These are phyloP conservation scores for Tragelaphus buxtoni DNA, from an alignment of 2,113 vertebrate genomes.

Conservation along the genomic window DNA sequence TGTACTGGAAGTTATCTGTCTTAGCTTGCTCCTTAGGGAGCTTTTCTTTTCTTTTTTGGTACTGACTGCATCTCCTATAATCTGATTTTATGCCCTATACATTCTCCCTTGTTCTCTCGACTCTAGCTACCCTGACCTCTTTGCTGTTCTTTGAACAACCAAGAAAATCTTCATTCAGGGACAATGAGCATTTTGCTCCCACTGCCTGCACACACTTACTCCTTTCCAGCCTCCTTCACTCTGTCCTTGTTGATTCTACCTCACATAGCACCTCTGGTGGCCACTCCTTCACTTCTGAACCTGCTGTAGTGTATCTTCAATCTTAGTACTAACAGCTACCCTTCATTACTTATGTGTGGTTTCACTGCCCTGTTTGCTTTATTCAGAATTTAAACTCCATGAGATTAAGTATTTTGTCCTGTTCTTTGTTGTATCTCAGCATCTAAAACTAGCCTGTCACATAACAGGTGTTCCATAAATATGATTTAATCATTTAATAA, in stretches of 20 bases:
- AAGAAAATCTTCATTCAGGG: neutral
- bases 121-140: neutral
- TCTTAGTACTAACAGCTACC: neutral
- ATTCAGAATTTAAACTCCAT: neutral
- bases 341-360: neutral
- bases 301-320: neutral
- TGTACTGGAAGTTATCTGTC: neutral
- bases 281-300: neutral
- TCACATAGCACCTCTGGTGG: neutral
- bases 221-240: neutral
- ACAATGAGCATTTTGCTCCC: neutral
- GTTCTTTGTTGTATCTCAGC: neutral
- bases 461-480: neutral
- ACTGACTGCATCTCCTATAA: neutral
- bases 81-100: neutral
- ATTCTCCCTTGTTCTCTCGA: neutral
- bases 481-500: neutral
- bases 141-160: neutral
- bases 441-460: neutral
- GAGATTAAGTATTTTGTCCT: neutral
- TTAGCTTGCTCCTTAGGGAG: neutral
- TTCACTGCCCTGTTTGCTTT: neutral
- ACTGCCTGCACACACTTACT: neutral
- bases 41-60: neutral
- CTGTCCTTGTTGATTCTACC: neutral